Conservation (phyloP, 2,888 invertebrate species). For the Drosophila kanekoi region DNA sequence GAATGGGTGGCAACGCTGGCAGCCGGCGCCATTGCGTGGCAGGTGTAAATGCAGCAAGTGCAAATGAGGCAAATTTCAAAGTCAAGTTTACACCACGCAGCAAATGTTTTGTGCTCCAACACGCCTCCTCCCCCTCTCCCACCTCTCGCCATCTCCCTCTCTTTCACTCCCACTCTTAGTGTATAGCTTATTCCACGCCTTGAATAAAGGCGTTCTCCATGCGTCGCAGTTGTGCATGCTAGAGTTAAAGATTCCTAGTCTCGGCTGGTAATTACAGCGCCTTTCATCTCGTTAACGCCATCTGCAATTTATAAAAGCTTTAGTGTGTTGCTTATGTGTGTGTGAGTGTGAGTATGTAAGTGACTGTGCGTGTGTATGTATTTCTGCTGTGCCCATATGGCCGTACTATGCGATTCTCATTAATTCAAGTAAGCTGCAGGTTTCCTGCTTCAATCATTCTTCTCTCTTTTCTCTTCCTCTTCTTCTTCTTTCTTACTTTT, state of each 20-base stretch:
- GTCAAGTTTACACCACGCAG: constrained; percentile 81
- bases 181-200: constrained; percentile 17
- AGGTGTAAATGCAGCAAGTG: constrained; percentile 70
- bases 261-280: constrained; percentile 24
- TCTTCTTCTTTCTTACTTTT: too few relatives aligned
- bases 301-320: neutral
- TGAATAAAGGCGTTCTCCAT: constrained; percentile 19
- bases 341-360: too few relatives aligned
- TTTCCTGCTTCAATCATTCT: too few relatives aligned
- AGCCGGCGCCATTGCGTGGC: constrained; percentile 32
- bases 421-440: too few relatives aligned
- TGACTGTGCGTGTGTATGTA: too few relatives aligned
- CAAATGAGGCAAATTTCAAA: constrained; percentile 80
- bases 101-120: constrained; percentile 71
- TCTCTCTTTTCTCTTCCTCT: too few relatives aligned
- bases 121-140: constrained; percentile 7
- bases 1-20: constrained; percentile 13
- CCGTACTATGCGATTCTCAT: too few relatives aligned
- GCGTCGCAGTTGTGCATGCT: constrained; percentile 26
- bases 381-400: too few relatives aligned
- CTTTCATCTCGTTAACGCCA: constrained; percentile 14
- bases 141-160: neutral
- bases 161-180: neutral
- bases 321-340: too few relatives aligned
- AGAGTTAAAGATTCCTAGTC: constrained; percentile 34